Conservation (phyloP, 1,140 invertebrate genomes). For the Pachypsylla venusta region DNA sequence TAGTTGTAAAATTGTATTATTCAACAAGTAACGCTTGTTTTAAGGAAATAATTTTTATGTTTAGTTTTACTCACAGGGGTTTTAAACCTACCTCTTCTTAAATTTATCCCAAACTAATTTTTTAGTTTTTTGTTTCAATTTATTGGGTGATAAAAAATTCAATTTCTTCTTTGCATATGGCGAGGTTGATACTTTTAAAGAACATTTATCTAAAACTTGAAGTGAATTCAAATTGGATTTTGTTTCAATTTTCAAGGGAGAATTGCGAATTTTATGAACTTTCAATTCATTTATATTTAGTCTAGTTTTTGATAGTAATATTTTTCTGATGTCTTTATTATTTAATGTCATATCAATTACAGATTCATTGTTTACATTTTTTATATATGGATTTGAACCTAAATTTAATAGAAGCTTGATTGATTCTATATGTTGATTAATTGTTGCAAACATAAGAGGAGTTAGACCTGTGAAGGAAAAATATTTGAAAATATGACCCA, state of each 20-base stretch:
- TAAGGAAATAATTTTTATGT: too few relatives aligned
- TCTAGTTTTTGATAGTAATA: background rate
- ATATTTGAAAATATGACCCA: too few relatives aligned
- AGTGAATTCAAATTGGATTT: too few relatives aligned
- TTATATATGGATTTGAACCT: background rate
- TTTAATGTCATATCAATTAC: background rate
- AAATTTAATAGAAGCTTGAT: background rate
- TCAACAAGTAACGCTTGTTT: too few relatives aligned
- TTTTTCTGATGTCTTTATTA: background rate
- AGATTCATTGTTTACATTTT: background rate
- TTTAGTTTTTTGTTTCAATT: background rate
- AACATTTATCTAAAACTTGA: conserved; percentile 1
- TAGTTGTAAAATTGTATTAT: too few relatives aligned
- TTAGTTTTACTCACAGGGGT: too few relatives aligned
- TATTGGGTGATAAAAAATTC: background rate
- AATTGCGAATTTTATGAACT: background rate
- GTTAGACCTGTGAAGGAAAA: background rate
- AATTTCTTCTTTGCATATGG: background rate
- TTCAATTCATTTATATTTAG: background rate
- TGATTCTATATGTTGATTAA: background rate
- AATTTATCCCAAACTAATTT: background rate
- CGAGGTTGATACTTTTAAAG: background rate
- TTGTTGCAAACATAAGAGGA: background rate
- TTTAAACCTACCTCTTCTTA: background rate
- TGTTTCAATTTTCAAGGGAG: background rate